Evolutionary conservation across 2,797 vertebrate genomes (phyloP).

Genomic region (Pyrrhura leucotis): DNA sequence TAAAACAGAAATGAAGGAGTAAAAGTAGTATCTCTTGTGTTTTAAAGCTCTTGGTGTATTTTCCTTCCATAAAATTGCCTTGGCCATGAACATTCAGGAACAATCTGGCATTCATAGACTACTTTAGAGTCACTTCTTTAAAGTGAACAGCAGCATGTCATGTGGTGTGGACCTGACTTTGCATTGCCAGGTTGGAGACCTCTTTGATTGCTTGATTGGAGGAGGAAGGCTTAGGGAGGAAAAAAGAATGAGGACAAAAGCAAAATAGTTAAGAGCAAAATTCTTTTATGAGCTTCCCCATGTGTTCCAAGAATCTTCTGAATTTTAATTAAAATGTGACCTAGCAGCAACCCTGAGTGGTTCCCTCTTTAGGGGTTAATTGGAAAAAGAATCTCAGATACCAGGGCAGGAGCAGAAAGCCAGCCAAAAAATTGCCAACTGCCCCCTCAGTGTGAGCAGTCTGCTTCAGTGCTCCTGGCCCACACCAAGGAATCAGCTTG

Average conservation of each 20-base stretch:
- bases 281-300: neutral
- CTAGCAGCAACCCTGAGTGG: neutral
- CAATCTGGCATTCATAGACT: neutral
- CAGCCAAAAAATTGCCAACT: neutral
- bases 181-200: neutral
- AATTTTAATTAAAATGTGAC: slow-evolving; percentile 35
- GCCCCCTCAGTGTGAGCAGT: neutral
- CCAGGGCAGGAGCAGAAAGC: neutral
- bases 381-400: slow-evolving; percentile 2
- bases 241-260: neutral
- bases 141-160: neutral
- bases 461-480: neutral
- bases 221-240: neutral
- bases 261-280: neutral
- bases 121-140: neutral
- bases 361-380: neutral
- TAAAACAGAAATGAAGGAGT: neutral
- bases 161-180: neutral
- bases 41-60: neutral
- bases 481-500: neutral
- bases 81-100: neutral
- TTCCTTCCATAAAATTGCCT: neutral
- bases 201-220: neutral
- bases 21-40: neutral
- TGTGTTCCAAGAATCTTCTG: neutral